Base-by-base conservation (phyloP, 2,113 vertebrate species). In the Rhinogobius similis region DNA sequence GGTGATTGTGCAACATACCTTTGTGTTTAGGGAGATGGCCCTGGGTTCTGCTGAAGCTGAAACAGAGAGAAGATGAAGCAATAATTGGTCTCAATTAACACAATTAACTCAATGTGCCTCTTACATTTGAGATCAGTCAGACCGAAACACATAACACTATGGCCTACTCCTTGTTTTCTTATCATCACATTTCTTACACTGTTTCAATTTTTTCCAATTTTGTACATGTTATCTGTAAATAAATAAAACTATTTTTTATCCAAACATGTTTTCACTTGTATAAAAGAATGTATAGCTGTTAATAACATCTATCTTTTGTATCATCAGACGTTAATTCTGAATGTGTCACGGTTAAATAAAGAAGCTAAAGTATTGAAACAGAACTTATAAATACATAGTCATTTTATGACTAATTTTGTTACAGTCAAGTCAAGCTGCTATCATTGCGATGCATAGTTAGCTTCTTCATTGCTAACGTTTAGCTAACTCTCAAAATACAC, bases 191-290 rank as follows among this genome's bases (percentile, higher is more conserved):
- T 61, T 75, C 63, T 78, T 67, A 73, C 0, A 10, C 66, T 48
- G 52, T 69, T 44, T 38, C 32, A 16, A 38, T 61, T n/a, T 3
- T 13, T 61, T 61, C 29, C 18, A 38, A n/a, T 61, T 36, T 61
- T 36, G 29, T 61, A 61, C 77, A 90, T 85, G 76, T 84, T 79
- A 78, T 67, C 66, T 90, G 86, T 85, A 61, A 91, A 92, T 93
- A 92, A 93, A 91, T 84, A 55, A 83, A 82, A 69, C 64, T 87
- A 85, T 93, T 92, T 36, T 92, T 87, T 89, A 82, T 77, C 1
- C 21, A 48, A 38, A 41, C 48, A 11, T 48, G 18, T 0, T 24
- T 24, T 27, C 10, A 26, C 18, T 23, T 27, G 27, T 21, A 1
- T n/a, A 24, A 11, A 16, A 23, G 26, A 65, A 43, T 44, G 4